Evolutionary conservation across 2,888 invertebrate genomes (phyloP).

Genomic region (Erebia ligea): DNA sequence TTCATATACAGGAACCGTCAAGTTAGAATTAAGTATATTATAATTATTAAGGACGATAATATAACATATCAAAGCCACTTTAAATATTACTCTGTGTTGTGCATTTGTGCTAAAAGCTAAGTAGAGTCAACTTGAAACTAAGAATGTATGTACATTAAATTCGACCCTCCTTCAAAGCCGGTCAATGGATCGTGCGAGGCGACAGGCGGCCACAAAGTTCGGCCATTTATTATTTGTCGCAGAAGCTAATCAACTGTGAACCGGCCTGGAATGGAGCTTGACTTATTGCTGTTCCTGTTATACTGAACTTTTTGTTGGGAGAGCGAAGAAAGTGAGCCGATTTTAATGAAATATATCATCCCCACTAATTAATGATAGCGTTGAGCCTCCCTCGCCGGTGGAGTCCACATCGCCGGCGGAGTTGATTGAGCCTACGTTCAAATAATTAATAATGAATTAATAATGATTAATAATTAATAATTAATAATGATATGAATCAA

Average conservation of each 20-base stretch:
- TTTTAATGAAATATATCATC: neutral
- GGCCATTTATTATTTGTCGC: slow-evolving; percentile 11
- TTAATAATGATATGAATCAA: too few species aligned
- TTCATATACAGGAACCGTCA: too few species aligned
- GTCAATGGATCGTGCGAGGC: neutral
- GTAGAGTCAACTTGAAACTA: neutral
- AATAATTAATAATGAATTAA: too few species aligned
- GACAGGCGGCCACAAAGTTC: neutral
- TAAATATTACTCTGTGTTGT: too few species aligned
- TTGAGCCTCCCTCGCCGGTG: too few species aligned
- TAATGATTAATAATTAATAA: too few species aligned
- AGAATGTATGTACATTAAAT: neutral
- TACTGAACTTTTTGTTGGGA: neutral
- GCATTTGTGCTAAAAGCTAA: too few species aligned
- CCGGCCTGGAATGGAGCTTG: neutral
- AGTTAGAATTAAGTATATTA: too few species aligned
- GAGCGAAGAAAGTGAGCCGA: neutral
- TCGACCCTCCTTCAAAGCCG: neutral
- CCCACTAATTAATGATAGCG: neutral
- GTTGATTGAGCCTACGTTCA: too few species aligned
- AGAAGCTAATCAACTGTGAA: slow-evolving; percentile 3
- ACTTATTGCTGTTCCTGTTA: neutral
- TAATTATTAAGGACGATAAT: too few species aligned
- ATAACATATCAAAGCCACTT: too few species aligned
- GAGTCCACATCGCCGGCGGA: too few species aligned